Evolutionary conservation across 2,113 vertebrate genomes (phyloP).

Genomic region (Pyrgilauda ruficollis): DNA sequence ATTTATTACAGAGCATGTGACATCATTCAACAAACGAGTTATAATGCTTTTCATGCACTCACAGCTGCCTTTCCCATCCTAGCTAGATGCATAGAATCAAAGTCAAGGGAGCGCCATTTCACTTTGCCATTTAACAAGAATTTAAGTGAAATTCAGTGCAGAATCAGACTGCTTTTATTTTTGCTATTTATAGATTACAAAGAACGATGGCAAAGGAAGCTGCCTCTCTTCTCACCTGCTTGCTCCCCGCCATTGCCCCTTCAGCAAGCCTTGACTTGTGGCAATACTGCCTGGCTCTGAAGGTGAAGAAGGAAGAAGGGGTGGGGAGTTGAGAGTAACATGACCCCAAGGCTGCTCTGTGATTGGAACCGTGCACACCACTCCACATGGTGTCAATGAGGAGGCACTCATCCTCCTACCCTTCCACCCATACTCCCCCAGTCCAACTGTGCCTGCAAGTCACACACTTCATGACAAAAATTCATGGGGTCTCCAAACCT

Average conservation of each 20-base stretch:
- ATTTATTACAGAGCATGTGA: conserved; percentile 36
- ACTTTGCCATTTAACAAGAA: neutral
- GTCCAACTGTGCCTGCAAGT: neutral
- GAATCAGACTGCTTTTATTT: neutral
- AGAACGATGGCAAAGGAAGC: conserved; percentile 18
- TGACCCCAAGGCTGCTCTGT: conserved; percentile 50
- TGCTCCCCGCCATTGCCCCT: conserved; percentile 63
- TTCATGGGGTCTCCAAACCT: conserved; percentile 32
- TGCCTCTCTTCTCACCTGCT: conserved; percentile 57
- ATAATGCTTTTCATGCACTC: conserved; percentile 33
- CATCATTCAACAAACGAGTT: neutral
- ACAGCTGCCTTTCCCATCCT: neutral
- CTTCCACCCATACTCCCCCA: conserved; percentile 44
- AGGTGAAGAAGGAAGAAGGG: conserved; percentile 66
- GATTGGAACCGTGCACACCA: conserved; percentile 54
- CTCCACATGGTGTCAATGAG: conserved; percentile 51
- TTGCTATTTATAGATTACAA: conserved; percentile 22
- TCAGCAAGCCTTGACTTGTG: conserved; percentile 62
- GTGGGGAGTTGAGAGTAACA: conserved; percentile 61
- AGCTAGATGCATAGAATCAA: neutral
- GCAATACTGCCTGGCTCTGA: conserved; percentile 57
- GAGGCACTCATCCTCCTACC: conserved; percentile 40
- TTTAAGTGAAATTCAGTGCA: conserved; percentile 2
- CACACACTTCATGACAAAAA: neutral
- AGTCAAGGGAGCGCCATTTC: conserved; percentile 10